These are phyloP conservation scores for Anthrax anthrax DNA, from an alignment of 2,888 invertebrate genomes.

Conservation along the genomic window DNA sequence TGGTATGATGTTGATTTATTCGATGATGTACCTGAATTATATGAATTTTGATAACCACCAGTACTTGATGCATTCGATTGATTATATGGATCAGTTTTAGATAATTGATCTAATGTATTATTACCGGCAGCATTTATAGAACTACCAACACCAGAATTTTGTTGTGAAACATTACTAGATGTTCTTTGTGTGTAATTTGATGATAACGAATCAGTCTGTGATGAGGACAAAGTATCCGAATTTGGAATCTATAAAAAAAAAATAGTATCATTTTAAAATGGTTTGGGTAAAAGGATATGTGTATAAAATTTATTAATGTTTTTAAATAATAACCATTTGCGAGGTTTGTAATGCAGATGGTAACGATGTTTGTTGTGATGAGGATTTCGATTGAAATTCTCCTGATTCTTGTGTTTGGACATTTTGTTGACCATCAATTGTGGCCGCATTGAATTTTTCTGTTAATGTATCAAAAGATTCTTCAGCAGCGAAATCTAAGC, in stretches of 20 bases:
- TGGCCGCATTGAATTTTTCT: conserved; percentile 30
- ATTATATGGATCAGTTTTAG: conserved; percentile 32
- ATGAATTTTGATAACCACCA: conserved; percentile 28
- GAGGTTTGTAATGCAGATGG: conserved; percentile 27
- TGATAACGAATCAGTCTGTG: conserved; percentile 26
- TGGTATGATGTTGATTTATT: conserved; percentile 28
- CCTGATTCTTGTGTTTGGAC: conserved; percentile 18
- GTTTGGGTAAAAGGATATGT: neutral
- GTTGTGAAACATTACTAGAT: conserved; percentile 20
- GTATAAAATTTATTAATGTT: neutral
- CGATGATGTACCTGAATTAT: conserved; percentile 22
- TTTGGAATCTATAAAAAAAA: conserved; percentile 7
- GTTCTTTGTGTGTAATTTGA: conserved; percentile 25
- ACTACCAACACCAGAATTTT: conserved; percentile 17
- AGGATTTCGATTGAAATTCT: conserved; percentile 30
- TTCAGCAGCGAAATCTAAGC: conserved; percentile 55
- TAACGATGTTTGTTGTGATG: conserved; percentile 15
- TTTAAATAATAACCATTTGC: conserved; percentile 23
- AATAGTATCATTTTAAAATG: neutral
- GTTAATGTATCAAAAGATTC: conserved; percentile 31
- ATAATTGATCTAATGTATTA: conserved; percentile 26
- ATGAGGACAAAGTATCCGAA: conserved; percentile 9
- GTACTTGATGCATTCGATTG: conserved; percentile 23
- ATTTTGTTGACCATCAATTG: conserved; percentile 25
- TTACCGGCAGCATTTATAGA: conserved; percentile 18